These are phyloP conservation scores for Zele albiditarsus DNA, from an alignment of 2,888 invertebrate species.

Conservation along the genomic window DNA sequence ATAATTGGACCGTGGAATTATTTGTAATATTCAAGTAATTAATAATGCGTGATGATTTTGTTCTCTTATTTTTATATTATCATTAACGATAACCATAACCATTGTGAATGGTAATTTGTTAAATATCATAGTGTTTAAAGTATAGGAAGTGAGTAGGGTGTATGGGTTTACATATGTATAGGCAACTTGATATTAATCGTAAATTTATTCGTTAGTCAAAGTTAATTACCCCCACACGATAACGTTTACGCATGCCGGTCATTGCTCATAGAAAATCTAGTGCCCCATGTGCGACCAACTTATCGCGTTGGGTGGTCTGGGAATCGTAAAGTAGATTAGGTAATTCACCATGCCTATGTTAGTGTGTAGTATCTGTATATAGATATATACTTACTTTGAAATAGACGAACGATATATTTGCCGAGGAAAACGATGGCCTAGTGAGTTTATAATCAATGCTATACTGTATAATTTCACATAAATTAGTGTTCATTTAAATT, in stretches of 20 bases:
- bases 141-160: not conserved
- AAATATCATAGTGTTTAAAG: not conserved
- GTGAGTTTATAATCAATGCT: constrained; percentile 9
- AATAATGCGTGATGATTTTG: not conserved
- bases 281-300: constrained; percentile 51
- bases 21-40: not conserved
- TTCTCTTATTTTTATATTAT: not conserved
- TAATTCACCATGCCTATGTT: constrained; percentile 52
- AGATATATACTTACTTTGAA: constrained; percentile 29
- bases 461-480: not conserved
- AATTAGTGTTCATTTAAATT: not conserved
- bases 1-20: too few relatives aligned
- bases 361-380: constrained; percentile 43
- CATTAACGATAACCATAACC: not conserved
- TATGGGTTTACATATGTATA: not conserved
- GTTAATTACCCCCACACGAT: constrained; percentile 63
- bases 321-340: constrained; percentile 62
- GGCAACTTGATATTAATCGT: constrained; percentile 55
- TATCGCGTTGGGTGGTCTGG: constrained; percentile 56
- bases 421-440: not conserved
- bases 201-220: constrained; percentile 60
- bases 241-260: constrained; percentile 62
- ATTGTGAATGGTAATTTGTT: constrained; percentile 2
- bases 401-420: constrained; percentile 49
- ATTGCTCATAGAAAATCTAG: constrained; percentile 63